phyloP scores from a whole-genome alignment of 2,113 vertebrate genomes.

The Drymodes brunneopygia region DNA sequence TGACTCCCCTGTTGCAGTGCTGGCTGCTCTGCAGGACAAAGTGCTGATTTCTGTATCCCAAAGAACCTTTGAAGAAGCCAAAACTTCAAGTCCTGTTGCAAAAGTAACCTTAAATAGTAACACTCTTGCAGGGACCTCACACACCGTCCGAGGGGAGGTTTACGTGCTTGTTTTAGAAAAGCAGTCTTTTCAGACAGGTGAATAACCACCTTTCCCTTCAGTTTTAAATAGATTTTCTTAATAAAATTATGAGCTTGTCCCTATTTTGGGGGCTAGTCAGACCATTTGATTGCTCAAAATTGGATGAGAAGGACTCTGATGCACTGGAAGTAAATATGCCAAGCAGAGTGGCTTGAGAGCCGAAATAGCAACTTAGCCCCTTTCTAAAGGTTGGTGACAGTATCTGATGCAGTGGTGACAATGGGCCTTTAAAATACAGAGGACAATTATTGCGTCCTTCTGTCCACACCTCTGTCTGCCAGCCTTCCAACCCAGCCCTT shows the following conservation, averaged over 20 bases:
- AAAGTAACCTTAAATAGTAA: not conserved
- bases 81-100: not conserved
- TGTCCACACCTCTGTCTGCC: not conserved
- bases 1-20: not conserved
- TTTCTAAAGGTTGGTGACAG: not conserved
- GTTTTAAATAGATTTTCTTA: not conserved
- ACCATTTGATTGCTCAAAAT: not conserved
- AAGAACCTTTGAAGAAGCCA: not conserved
- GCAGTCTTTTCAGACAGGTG: not conserved
- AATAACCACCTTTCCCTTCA: not conserved
- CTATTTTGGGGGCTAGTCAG: not conserved
- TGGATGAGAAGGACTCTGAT: not conserved
- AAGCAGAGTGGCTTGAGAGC: not conserved
- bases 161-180: not conserved
- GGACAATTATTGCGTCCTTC: not conserved
- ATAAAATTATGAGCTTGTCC: not conserved
- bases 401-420: not conserved
- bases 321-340: not conserved
- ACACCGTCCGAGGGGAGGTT: accelerated
- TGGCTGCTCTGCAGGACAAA: not conserved
- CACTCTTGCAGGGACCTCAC: not conserved
- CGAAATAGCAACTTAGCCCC: not conserved
- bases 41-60: not conserved
- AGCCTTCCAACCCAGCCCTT: not conserved
- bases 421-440: not conserved